Conservation (phyloP, 1,140 invertebrate species). For the Ostrea denselamellosa region DNA sequence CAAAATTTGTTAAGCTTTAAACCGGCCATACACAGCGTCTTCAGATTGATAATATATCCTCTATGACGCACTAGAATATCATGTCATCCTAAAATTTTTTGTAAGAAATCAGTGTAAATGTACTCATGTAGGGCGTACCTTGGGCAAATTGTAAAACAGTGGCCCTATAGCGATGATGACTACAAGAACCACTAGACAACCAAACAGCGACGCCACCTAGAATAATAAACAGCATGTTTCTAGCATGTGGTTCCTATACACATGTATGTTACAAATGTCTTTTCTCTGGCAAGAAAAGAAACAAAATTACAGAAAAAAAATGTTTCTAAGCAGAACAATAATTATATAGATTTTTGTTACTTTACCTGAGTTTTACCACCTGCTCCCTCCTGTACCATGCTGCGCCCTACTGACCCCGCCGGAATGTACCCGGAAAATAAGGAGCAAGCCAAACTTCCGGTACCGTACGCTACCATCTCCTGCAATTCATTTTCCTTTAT, state of each 20-base stretch:
- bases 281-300: too few species aligned
- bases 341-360: background rate
- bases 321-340: background rate
- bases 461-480: conserved; percentile 70
- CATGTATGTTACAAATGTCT: too few species aligned
- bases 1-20: too few species aligned
- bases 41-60: too few species aligned
- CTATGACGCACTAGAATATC: too few species aligned
- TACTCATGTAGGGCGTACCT: conserved; percentile 47
- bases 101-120: background rate
- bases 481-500: conserved; percentile 19
- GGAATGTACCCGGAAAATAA: conserved; percentile 70
- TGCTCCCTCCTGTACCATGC: conserved; percentile 66
- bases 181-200: conserved; percentile 63
- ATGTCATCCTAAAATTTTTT: background rate
- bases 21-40: too few species aligned
- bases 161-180: conserved; percentile 68
- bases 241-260: background rate
- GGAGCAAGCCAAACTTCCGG: conserved; percentile 59
- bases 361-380: conserved; percentile 66
- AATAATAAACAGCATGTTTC: conserved; percentile 24
- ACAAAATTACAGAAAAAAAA: too few species aligned
- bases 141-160: conserved; percentile 66
- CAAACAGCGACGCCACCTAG: conserved; percentile 65
- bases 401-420: conserved; percentile 68